Conservation (phyloP, 1,140 invertebrate genomes). For the Drosophila jambulina region DNA sequence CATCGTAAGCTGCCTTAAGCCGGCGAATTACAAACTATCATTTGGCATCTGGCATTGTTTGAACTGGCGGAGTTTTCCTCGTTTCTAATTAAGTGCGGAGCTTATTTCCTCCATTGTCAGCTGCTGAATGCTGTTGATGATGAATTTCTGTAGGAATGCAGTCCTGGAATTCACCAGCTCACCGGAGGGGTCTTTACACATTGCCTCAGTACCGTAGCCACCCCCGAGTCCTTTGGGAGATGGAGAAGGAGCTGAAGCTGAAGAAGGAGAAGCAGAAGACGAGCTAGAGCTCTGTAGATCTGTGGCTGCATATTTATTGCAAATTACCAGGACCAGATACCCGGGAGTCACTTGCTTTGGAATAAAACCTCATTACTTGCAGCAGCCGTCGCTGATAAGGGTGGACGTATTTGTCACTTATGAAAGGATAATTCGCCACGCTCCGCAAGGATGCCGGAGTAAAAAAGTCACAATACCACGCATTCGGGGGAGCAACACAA, state of each 20-base stretch:
- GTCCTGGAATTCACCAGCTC: constrained; percentile 4
- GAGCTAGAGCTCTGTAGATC: not conserved
- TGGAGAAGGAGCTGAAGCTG: not conserved
- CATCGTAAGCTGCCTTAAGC: constrained; percentile 13
- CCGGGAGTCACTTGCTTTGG: constrained; percentile 43
- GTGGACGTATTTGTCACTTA: constrained; percentile 76
- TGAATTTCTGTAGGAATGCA: constrained; percentile 40
- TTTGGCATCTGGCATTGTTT: constrained; percentile 26
- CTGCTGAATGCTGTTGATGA: constrained; percentile 11
- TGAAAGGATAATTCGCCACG: constrained; percentile 81
- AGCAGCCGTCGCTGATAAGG: constrained; percentile 73
- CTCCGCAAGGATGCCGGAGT: constrained; percentile 44
- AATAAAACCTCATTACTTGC: constrained; percentile 80
- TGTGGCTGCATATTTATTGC: constrained; percentile 78
- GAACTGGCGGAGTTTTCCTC: not conserved
- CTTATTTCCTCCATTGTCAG: constrained; percentile 20
- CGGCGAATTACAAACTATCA: constrained; percentile 19
- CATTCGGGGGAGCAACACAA: constrained; percentile 27
- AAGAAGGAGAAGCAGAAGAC: not conserved
- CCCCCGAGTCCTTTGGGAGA: not conserved
- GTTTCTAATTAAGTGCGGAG: constrained; percentile 40
- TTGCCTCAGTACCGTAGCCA: not conserved
- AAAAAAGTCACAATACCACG: constrained; percentile 21
- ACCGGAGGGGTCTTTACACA: not conserved
- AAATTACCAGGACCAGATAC: constrained; percentile 62